Evolutionary conservation across 2,797 vertebrate species (phyloP), one percentile per base, ranked within the genome.

Genomic region (Streptopelia turtur): DNA sequence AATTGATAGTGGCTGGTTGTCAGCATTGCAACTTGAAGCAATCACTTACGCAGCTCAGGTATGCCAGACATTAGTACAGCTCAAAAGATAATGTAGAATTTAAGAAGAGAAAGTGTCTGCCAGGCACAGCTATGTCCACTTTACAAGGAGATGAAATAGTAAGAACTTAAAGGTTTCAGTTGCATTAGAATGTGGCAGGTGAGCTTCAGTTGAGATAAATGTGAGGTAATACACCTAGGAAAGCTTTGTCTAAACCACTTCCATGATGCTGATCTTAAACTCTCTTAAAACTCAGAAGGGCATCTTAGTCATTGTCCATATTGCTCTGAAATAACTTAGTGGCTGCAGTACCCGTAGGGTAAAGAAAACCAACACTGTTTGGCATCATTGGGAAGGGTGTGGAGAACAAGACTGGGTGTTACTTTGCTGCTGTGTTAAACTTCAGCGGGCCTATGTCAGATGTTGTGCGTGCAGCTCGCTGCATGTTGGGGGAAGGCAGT

Each of bases 11-110:
- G 99, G 99, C 86, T 99, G 99, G 98, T 90, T 99, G 72, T 99
- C 99, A 22, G 99, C 99, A 17, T 97, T 99, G 97, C 99, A 99
- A 60, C 99, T 99, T 11, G 99, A 99, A 96, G 99, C 99, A 13
- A 98, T 99, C 94, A 99, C 99, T 7, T 99, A 99, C 0, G 99
- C 99, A 82, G 98, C 99, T 78, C 99, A 99, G 99, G 99, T 99
- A 96, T 88, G 90, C 41, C 30, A 16, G 45, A 10, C 8, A 16
- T 16, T 16, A 79, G 39, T 41, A 28, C 63, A 43, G 68, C 91
- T 95, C 74, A 75, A 87, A 88, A 83, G 25, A 63, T 81, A 79
- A 27, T 30, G 9, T 21, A 25, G 69, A 81, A 59, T 87, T 90
- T 61, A 47, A 59, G 47, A 37, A 65, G 64, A 30, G 83, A 70